phyloP scores from a whole-genome alignment of 2,888 invertebrate species.

The Pedicia rivosa region DNA sequence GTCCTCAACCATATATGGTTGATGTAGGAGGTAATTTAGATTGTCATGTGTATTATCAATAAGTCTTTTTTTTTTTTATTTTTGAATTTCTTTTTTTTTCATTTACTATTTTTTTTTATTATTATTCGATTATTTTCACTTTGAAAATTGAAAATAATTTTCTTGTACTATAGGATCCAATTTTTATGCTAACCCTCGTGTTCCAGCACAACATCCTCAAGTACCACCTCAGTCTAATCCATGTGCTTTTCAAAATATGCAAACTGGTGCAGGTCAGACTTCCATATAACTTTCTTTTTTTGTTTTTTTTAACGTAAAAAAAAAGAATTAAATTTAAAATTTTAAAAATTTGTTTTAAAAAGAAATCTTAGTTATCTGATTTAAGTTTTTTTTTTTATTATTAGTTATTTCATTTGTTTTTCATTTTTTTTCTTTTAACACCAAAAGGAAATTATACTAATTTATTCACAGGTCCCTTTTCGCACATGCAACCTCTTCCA shows the following conservation, averaged over 20 bases:
- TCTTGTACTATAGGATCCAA: constrained; percentile 10
- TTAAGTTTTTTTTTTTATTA: too few species aligned
- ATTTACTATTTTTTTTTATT: too few species aligned
- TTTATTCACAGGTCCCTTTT: not conserved
- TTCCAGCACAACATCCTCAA: constrained; percentile 18
- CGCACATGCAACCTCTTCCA: constrained; percentile 3
- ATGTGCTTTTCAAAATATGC: not conserved
- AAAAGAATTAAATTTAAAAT: too few species aligned
- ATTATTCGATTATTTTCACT: too few species aligned
- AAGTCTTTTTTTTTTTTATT: constrained; percentile 9
- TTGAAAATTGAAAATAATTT: too few species aligned
- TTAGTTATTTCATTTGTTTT: not conserved
- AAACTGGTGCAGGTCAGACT: too few species aligned
- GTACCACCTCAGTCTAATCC: constrained; percentile 1
- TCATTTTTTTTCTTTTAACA: not conserved
- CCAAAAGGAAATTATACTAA: not conserved
- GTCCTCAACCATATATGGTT: constrained; percentile 2
- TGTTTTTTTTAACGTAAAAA: too few species aligned
- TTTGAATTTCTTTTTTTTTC: too few species aligned
- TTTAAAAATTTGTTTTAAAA: too few species aligned
- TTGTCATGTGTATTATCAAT: constrained; percentile 13
- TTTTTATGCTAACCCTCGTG: constrained; percentile 4
- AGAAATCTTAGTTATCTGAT: too few species aligned
- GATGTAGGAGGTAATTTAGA: constrained; percentile 8
- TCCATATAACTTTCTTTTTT: too few species aligned